phyloP scores from a whole-genome alignment of 2,888 invertebrate genomes.

The Drosophila meridiana region DNA sequence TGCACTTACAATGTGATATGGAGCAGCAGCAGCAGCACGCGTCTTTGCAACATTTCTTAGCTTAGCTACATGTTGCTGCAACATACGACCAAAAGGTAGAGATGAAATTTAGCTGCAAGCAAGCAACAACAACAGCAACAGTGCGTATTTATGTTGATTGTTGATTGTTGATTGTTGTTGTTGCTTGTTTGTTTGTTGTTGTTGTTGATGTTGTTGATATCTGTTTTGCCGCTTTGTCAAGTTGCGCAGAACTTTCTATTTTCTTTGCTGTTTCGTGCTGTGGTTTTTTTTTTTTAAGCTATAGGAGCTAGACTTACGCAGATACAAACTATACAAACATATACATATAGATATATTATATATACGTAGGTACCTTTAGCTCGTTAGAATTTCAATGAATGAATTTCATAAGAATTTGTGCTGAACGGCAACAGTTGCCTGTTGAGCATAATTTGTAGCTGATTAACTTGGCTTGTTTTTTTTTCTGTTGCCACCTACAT shows the following conservation, averaged over 20 bases:
- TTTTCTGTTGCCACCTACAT: slow-evolving; percentile 1
- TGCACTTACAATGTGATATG: slow-evolving; percentile 60
- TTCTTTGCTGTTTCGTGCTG: slow-evolving; percentile 77
- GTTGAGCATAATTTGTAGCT: slow-evolving; percentile 19
- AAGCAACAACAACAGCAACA: slow-evolving; percentile 2
- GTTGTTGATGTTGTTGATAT: slow-evolving; percentile 27
- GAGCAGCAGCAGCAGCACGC: slow-evolving; percentile 40
- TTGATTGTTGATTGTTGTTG: slow-evolving; percentile 16
- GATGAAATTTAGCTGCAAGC: slow-evolving; percentile 4
- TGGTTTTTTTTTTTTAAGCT: slow-evolving; percentile 45
- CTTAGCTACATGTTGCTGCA: slow-evolving; percentile 58
- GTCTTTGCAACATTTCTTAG: slow-evolving; percentile 39
- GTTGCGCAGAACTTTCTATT: slow-evolving; percentile 82
- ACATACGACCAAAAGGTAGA: slow-evolving; percentile 40
- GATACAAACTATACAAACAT: neutral
- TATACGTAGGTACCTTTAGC: slow-evolving; percentile 25
- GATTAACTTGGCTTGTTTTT: neutral
- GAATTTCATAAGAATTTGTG: slow-evolving; percentile 40
- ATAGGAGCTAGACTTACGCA: slow-evolving; percentile 14
- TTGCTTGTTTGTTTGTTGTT: slow-evolving; percentile 12
- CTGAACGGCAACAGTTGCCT: slow-evolving; percentile 30
- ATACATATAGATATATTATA: neutral
- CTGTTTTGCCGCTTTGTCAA: slow-evolving; percentile 27
- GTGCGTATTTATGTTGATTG: slow-evolving; percentile 25
- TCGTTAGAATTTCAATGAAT: slow-evolving; percentile 67